These are phyloP conservation scores for Chromobotia macracanthus DNA, from an alignment of 2,797 vertebrate species.

Conservation along the genomic window DNA sequence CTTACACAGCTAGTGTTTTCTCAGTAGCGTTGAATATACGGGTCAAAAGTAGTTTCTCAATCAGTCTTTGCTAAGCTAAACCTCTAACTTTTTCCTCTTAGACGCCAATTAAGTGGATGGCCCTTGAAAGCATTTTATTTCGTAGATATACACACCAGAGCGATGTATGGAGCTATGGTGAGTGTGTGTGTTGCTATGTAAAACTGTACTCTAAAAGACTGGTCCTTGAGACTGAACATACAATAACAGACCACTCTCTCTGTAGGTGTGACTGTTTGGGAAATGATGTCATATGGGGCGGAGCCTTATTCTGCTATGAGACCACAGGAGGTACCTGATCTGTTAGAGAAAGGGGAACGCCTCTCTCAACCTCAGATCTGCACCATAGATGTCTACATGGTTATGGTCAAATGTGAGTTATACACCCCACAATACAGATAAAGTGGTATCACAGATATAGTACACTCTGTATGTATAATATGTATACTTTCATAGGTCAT, in stretches of 20 bases:
- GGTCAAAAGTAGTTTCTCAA: background rate
- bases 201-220: background rate
- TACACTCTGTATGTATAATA: background rate
- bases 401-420: conserved; percentile 95
- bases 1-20: too few species aligned
- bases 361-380: conserved; percentile 93
- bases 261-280: conserved; percentile 93
- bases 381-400: conserved; percentile 99
- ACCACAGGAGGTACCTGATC: conserved; percentile 87
- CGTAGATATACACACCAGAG: conserved; percentile 95
- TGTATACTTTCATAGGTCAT: background rate
- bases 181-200: conserved; percentile 58
- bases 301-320: conserved; percentile 87
- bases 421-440: background rate
- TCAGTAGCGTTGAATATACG: too few species aligned
- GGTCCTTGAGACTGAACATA: background rate
- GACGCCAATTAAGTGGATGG: conserved; percentile 96
- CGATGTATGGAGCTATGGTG: conserved; percentile 97
- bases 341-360: conserved; percentile 93
- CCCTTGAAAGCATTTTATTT: conserved; percentile 93
- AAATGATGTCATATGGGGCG: conserved; percentile 95
- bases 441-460: background rate
- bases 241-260: background rate
- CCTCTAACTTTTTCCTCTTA: conserved; percentile 61
- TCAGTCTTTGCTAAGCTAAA: background rate